Base-by-base conservation (phyloP, 2,888 invertebrate genomes). In the Agrilus cyanescens region DNA sequence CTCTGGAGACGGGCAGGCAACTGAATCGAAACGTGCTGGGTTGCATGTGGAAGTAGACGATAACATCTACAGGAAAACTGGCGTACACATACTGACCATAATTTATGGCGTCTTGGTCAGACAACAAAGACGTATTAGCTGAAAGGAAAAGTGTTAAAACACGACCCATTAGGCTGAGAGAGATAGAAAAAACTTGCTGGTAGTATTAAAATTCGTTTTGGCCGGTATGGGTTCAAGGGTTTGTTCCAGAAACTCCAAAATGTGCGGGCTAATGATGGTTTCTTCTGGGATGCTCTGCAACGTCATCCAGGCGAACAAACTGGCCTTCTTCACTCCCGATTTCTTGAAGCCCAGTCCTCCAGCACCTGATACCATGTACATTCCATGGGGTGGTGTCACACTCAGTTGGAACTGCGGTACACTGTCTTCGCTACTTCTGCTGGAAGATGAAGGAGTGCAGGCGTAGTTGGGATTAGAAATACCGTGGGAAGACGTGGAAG, bases 41-140 rank as follows among this genome's bases (percentile, higher is more conserved):
- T 64, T 96, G 94, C 82, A 97, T 95, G 67, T 93, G 90, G 71
- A 98, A 90, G 68, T 95, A 95, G 33, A 98, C 95, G 54, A 98
- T 89, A 16, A 98, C 95, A 69, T 98, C 97, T 1, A 98, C 95
- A 0, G 97, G 97, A 66, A 98, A 96, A 41, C 94, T 91, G 31
- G 90, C 85, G 62, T 89, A 89, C 51, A 85, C 86, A 59, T 86
- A 87, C 66, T 83, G 83, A 1, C 81, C 82, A 56, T 80, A 79
- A 50, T 79, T 76, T 31, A 75, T 69, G n/a, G 70, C 63, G 52
- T 74, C 77, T 56, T 72, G 70, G 58, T 67, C 73, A 12, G 59
- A 46, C 20, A 55, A 36, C 14, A 50, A 34, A 4, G 55, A 52
- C 12, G 47, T 47, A 20, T 46, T 48, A 1, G 45, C 49, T 48